Evolutionary conservation across 2,797 vertebrate genomes (phyloP), one percentile per base, ranked within the genome.

Genomic region (Taenioides sp.): DNA sequence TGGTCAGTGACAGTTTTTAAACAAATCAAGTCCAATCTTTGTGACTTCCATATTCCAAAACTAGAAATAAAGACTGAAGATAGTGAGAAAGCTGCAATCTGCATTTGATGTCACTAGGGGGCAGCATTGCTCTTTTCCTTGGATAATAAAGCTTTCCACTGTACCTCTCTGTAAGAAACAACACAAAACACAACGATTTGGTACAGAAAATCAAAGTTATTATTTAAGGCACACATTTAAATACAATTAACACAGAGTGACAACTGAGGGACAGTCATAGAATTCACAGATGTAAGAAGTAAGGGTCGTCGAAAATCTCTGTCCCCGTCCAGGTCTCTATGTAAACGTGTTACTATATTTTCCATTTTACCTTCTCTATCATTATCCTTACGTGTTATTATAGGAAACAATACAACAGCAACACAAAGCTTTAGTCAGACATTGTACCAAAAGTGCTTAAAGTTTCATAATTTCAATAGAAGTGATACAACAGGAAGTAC

Each of bases 191-290:
- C n/a, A 47, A 7, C 0, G 1, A 70, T 55, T 75, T 79, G 78
- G 67, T 88, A 90, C 81, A 78, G 84, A 87, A 88, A 86, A 88
- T 79, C 58, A 90, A 86, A 80, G 72, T 88, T 69, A 79, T 89
- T 87, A 83, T 90, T 92, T 91, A 93, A 93, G 92, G 92, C 92
- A 92, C 91, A 88, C 87, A 84, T 83, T 70, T 83, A 64, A 85
- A 82, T 85, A 91, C 88, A 89, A 43, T 65, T 80, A 84, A 89
- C 79, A 86, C 78, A 91, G 78, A 85, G 76, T 85, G 87, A 88
- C 73, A 86, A 82, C 76, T 75, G 57, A 88, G 70, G 73, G 80
- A 86, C 78, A 82, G 84, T 59, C 75, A 75, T 80, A 65, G 80
- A 55, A 80, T 75, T 76, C 76, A 87, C 76, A 77, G 28, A 47